These are phyloP conservation scores for Anableps anableps DNA, from an alignment of 2,797 vertebrate genomes.

Conservation along the genomic window DNA sequence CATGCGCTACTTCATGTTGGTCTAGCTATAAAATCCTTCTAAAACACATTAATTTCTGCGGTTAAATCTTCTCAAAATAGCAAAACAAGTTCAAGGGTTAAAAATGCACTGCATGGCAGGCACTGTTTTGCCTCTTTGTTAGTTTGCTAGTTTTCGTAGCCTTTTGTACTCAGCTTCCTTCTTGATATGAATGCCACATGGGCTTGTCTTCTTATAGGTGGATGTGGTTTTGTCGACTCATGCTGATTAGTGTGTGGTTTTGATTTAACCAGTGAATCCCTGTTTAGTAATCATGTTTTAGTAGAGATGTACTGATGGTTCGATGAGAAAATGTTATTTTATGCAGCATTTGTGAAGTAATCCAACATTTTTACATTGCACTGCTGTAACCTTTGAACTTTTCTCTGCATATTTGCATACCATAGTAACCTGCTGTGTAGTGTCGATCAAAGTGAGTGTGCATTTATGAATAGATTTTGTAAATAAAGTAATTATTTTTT, in stretches of 20 bases:
- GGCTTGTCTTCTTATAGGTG: constrained; percentile 60
- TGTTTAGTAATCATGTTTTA: constrained; percentile 26
- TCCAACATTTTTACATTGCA: neutral
- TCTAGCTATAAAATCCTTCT: neutral
- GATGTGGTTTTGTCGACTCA: constrained; percentile 17
- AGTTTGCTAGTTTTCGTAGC: neutral
- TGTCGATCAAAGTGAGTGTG: constrained; percentile 35
- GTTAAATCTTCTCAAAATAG: neutral
- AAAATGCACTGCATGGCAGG: neutral
- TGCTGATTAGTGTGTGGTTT: constrained; percentile 56
- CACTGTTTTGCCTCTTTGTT: neutral
- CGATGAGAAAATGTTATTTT: constrained; percentile 9
- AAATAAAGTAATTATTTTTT: neutral
- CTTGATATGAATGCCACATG: constrained; percentile 40
- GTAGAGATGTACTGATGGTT: constrained; percentile 16
- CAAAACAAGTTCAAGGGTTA: neutral
- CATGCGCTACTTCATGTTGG: neutral
- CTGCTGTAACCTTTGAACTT: constrained; percentile 46
- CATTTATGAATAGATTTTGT: neutral
- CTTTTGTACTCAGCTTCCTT: constrained; percentile 12
- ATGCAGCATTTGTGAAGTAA: constrained; percentile 13
- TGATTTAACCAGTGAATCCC: constrained; percentile 50
- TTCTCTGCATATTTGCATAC: constrained; percentile 40
- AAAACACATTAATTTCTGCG: neutral
- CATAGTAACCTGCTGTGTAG: constrained; percentile 22